A percentile compares a stretch with the other conserved stretches of the same genome.
Conservation (phyloP, 2,113 vertebrate species). For the Centropristis striata region DNA sequence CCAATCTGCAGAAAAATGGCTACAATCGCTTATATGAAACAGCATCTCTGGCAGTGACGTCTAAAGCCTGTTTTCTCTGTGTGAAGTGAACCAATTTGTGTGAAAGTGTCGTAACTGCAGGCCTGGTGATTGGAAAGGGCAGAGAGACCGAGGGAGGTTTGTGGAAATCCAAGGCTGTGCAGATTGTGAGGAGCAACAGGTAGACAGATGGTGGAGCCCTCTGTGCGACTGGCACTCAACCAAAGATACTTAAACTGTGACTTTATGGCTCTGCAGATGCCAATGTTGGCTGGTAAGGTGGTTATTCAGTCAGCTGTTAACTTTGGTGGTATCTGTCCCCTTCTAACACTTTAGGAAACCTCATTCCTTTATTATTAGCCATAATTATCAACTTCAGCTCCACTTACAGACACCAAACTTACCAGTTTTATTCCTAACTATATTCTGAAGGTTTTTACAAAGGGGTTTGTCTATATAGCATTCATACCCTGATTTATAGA, state of each 20-base stretch:
- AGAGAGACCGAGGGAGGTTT: not conserved
- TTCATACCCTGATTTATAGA: too few relatives aligned
- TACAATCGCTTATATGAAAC: not conserved
- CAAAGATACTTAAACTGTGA: conserved; percentile 6
- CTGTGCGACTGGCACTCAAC: conserved; percentile 18
- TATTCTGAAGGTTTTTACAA: too few relatives aligned
- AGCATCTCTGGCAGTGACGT: not conserved
- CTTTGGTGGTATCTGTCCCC: not conserved
- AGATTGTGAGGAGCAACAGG: not conserved
- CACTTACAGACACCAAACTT: too few relatives aligned
- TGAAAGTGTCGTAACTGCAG: not conserved
- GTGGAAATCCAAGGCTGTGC: not conserved
- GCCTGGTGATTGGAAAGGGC: not conserved
- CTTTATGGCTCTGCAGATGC: conserved; percentile 14
- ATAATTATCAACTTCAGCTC: too few relatives aligned
- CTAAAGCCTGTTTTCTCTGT: not conserved
- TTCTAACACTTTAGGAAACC: not conserved
- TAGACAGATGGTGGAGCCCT: conserved; percentile 28
- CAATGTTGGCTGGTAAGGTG: not conserved
- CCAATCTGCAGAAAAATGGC: not conserved
- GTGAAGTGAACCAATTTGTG: not conserved
- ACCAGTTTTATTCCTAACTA: too few relatives aligned
- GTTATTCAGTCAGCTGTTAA: not conserved
- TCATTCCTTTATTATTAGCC: too few relatives aligned
- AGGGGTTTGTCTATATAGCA: too few relatives aligned